Percentiles rank a stretch among this genome's conserved stretches.
Conservation (phyloP, 2,113 vertebrate genomes). For the Cacatua alba region DNA sequence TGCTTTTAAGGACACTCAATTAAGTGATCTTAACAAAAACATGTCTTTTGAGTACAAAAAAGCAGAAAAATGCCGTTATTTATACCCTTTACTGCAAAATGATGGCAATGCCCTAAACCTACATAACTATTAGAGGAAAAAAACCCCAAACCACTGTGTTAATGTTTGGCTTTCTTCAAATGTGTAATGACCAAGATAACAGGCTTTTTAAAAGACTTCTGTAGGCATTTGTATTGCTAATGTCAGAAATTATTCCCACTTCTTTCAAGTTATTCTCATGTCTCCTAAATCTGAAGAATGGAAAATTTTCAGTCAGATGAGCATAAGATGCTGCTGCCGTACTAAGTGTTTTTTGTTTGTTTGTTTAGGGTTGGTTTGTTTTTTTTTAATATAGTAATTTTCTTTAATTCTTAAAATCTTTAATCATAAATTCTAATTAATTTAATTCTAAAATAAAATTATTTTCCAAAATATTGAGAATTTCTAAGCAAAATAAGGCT, state of each 20-base stretch:
- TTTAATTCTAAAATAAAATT: neutral
- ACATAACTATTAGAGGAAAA: neutral
- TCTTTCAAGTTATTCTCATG: neutral
- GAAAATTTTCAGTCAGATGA: neutral
- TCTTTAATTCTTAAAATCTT: neutral
- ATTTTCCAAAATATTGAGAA: neutral
- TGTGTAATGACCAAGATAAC: neutral
- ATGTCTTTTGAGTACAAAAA: neutral
- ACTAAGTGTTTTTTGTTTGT: neutral
- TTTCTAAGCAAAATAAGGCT: neutral
- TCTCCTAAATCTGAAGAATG: neutral
- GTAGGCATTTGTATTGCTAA: neutral
- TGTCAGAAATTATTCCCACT: neutral
- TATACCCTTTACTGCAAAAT: neutral
- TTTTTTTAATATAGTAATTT: neutral
- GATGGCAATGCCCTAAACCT: neutral
- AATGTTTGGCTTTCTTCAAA: neutral
- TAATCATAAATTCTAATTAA: neutral
- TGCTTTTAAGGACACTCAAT: neutral
- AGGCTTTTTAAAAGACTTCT: neutral
- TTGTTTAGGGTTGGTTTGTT: neutral
- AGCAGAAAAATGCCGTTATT: neutral
- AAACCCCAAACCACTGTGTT: fast-evolving
- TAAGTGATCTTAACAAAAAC: neutral
- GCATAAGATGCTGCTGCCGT: neutral